These are phyloP conservation scores for Nyctibius grandis DNA, from an alignment of 2,797 vertebrate genomes.

Conservation along the genomic window DNA sequence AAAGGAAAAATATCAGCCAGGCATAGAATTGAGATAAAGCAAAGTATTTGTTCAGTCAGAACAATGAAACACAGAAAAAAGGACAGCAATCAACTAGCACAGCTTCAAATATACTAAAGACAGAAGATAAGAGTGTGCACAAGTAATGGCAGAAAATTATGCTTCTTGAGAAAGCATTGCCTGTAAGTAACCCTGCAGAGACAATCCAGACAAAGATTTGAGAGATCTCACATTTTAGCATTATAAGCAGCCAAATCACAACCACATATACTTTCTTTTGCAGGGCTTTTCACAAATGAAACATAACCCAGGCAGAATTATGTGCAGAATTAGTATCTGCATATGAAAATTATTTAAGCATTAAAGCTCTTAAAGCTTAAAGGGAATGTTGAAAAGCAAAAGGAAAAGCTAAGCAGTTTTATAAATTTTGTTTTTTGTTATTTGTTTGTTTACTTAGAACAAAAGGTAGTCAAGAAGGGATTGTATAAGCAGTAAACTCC, in stretches of 20 bases:
- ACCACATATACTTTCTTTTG: not conserved
- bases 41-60: constrained; percentile 11
- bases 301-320: not conserved
- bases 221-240: not conserved
- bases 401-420: not conserved
- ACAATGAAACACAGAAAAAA: not conserved
- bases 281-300: not conserved
- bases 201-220: not conserved
- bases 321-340: not conserved
- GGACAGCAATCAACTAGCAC: not conserved
- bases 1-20: constrained; percentile 4
- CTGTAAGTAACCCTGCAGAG: not conserved
- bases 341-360: no score
- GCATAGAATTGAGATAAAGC: not conserved
- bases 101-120: not conserved
- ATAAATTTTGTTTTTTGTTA: not conserved
- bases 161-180: not conserved
- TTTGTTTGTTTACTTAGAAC: not conserved
- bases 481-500: not conserved
- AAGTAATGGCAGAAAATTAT: not conserved
- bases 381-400: not conserved
- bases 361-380: no score
- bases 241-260: not conserved
- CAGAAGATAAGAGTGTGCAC: not conserved
- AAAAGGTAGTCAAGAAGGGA: not conserved